Conservation (phyloP, 1,140 invertebrate species). For the Triops cancriformis region DNA sequence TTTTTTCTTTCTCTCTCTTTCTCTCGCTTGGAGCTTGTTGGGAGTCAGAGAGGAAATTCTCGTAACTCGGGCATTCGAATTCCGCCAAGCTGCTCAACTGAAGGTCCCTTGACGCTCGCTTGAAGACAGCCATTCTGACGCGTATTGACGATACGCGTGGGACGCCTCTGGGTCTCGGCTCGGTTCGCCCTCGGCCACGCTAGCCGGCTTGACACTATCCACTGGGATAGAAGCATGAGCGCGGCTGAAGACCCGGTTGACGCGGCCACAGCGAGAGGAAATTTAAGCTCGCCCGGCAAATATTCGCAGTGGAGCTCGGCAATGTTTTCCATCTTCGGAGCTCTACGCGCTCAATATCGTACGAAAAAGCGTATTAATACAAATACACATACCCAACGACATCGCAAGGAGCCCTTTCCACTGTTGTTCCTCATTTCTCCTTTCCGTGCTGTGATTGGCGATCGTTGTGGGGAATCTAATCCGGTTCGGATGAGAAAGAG, state of each 20-base stretch:
- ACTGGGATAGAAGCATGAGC: not conserved
- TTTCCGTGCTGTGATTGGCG: not conserved
- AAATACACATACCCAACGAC: not conserved
- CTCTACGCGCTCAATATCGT: conserved; percentile 1
- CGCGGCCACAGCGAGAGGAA: not conserved
- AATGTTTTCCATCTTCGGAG: not conserved
- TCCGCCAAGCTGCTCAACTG: not conserved
- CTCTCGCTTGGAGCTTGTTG: not conserved
- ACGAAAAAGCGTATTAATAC: not conserved
- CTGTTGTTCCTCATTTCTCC: not conserved
- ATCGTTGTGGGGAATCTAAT: not conserved
- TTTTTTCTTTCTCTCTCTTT: not conserved
- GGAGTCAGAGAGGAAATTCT: not conserved
- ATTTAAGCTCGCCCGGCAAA: not conserved
- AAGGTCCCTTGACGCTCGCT: not conserved
- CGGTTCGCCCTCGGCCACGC: not conserved
- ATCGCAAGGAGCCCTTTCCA: not conserved
- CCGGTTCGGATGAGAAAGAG: not conserved
- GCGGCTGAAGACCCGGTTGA: not conserved
- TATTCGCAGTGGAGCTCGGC: not conserved
- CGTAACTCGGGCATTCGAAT: not conserved
- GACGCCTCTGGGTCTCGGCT: not conserved
- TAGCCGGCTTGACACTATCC: not conserved
- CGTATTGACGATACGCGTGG: conserved; percentile 12
- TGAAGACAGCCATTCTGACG: not conserved